These are phyloP conservation scores for Drosophila flavopinicola DNA, from an alignment of 2,888 invertebrate species.

Conservation along the genomic window DNA sequence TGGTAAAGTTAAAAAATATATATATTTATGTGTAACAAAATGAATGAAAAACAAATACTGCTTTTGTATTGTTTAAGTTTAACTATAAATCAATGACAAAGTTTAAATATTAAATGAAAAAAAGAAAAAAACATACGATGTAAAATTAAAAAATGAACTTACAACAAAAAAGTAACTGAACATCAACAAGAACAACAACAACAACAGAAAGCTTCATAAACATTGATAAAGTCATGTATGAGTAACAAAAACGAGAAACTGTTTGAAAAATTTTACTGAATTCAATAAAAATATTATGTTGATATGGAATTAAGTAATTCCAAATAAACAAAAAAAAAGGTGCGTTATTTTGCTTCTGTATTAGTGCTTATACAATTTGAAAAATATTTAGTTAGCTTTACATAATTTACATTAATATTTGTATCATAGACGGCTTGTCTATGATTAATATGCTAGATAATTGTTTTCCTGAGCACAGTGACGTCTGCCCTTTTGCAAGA, in stretches of 20 bases:
- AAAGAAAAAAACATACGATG: conserved; percentile 50
- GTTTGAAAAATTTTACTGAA: conserved; percentile 83
- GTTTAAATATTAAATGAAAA: conserved; percentile 60
- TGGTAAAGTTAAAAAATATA: conserved; percentile 62
- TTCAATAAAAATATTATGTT: conserved; percentile 83
- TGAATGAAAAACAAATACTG: conserved; percentile 78
- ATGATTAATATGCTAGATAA: too few species aligned
- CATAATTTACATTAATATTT: too few species aligned
- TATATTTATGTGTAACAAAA: conserved; percentile 71
- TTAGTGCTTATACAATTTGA: too few species aligned
- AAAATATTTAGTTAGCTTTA: too few species aligned
- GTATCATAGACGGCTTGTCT: too few species aligned
- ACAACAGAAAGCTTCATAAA: conserved; percentile 60
- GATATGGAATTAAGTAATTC: conserved; percentile 83
- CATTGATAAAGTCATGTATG: conserved; percentile 66
- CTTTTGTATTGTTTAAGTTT: conserved; percentile 83
- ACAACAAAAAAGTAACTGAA: conserved; percentile 57
- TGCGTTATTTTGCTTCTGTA: too few species aligned
- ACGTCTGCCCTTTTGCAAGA: too few species aligned
- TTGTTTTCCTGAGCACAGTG: too few species aligned
- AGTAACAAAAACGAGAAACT: conserved; percentile 74
- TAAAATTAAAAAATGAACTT: conserved; percentile 62
- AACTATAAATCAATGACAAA: conserved; percentile 75
- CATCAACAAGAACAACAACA: conserved; percentile 61
- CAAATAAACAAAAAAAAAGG: conserved; percentile 78